Evolutionary conservation across 2,888 invertebrate species (phyloP).

Genomic region (Adelphocoris suturalis): DNA sequence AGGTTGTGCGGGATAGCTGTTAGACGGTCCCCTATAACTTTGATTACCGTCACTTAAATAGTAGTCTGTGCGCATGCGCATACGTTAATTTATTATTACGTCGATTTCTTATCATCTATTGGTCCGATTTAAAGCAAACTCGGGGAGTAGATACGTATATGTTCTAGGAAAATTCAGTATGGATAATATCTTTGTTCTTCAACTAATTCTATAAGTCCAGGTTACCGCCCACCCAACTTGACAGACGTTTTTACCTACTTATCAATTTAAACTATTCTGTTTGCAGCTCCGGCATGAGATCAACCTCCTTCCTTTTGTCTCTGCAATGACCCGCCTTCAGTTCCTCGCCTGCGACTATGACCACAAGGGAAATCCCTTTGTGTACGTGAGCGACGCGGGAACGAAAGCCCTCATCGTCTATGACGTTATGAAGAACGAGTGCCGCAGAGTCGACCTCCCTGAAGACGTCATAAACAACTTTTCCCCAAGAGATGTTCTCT

Average conservation of each 20-base stretch:
- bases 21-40: no score
- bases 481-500: conserved; percentile 81
- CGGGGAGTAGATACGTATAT: no score
- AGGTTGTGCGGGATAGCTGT: no score
- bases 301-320: conserved; percentile 82
- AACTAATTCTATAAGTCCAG: no score
- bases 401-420: conserved; percentile 85
- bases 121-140: no score
- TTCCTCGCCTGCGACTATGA: conserved; percentile 85
- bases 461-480: conserved; percentile 67
- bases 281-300: conserved; percentile 79
- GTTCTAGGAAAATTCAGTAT: no score
- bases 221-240: no score
- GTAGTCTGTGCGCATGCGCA: no score
- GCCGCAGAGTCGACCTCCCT: conserved; percentile 84
- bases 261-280: background rate
- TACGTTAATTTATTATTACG: no score
- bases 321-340: conserved; percentile 83
- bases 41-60: no score
- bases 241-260: background rate
- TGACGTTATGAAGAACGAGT: conserved; percentile 82
- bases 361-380: conserved; percentile 73
- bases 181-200: no score
- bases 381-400: conserved; percentile 85
- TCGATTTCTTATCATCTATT: no score